Evolutionary conservation across 2,113 vertebrate species (phyloP), one percentile per base, ranked within the genome.

Genomic region (Sturnira hondurensis): DNA sequence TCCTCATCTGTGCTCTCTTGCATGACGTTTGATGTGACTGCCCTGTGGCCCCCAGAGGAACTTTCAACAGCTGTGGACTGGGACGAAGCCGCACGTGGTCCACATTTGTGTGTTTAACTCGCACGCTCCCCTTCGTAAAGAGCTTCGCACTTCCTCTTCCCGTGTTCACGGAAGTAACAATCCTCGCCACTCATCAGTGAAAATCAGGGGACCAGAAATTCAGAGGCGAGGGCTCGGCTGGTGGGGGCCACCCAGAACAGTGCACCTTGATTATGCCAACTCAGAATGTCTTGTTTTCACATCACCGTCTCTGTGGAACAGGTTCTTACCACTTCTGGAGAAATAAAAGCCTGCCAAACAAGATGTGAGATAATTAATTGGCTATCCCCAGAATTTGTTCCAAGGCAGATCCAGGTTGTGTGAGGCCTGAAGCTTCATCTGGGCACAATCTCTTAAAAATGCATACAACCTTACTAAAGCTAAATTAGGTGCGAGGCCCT

Each of bases 281-380:
- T 52, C 3, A 41, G 2, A 65, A 19, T 41, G 13, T 14, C 11
- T 73, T 61, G 16, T 90, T 47, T 85, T 52, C 31, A 14, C 76
- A 50, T 74, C 17, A 5, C 31, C 41, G 26, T 61, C 94, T 86
- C 63, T 38, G 4, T 17, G 12, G 19, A 89, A 45, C 8, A 9
- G 5, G 47, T 52, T 52, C n/a, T 58, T 33, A 47, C 26, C 47
- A 50, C 78, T 93, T 78, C 73, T 63, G 61, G 19, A 82, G 52
- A 56, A 41, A 28, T 1, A 52, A 68, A 58, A 68, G 43, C 38
- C 81, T 96, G 91, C 81, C 86, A 54, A 13, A 94, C 77, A 95
- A 93, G 93, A 86, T 52, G 82, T 28, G 56, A 82, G n/a, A 65
- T 89, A 94, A 93, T 96, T 90, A 94, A 96, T 43, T 93, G 77